These are phyloP conservation scores for Dasyprocta punctata DNA, from an alignment of 2,113 vertebrate genomes.

Conservation along the genomic window DNA sequence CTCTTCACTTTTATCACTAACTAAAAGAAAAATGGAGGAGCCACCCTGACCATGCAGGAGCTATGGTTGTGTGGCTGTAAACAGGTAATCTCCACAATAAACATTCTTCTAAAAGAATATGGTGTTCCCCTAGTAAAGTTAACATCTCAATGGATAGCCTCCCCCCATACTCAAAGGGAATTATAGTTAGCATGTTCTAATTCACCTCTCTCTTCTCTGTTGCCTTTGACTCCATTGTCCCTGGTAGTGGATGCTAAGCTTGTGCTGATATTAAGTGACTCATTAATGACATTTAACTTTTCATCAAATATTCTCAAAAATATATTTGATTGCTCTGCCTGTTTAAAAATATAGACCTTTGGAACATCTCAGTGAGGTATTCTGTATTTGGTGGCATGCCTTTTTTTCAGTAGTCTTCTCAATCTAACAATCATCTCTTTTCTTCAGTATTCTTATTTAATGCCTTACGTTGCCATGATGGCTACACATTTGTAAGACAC, in stretches of 20 bases:
- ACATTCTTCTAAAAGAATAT: not conserved
- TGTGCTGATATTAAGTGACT: not conserved
- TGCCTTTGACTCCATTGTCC: not conserved
- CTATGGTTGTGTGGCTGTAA: fast-evolving
- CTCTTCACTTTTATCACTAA: too few species aligned
- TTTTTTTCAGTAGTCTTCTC: not conserved
- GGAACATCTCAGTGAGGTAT: not conserved
- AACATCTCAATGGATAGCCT: not conserved
- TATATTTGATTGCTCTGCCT: not conserved
- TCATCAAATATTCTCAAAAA: not conserved
- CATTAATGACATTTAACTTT: not conserved
- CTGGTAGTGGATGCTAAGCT: not conserved
- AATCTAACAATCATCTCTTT: not conserved
- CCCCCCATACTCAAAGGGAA: not conserved
- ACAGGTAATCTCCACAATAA: not conserved
- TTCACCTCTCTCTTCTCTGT: not conserved
- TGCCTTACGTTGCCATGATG: not conserved
- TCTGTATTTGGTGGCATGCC: not conserved
- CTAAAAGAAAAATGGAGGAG: not conserved
- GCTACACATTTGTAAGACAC: not conserved
- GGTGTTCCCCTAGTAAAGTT: not conserved
- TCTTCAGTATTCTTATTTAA: not conserved
- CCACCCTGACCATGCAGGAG: not conserved
- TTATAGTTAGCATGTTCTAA: not conserved
- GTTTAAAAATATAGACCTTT: not conserved